Base-by-base conservation (phyloP, 1,140 invertebrate genomes). In the Drosophila orena region DNA sequence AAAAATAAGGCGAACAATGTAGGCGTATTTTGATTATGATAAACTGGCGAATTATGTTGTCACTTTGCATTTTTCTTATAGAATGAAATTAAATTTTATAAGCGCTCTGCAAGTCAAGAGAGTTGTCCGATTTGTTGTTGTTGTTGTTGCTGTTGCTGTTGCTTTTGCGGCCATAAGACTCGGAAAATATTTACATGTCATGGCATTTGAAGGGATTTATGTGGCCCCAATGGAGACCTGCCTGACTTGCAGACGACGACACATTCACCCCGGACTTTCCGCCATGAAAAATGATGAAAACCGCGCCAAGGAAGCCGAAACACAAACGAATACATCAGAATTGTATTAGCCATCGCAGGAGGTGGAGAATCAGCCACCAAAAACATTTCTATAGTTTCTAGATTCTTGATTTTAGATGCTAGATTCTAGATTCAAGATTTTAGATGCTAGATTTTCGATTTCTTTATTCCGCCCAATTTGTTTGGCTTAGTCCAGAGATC, bases 31-130 rank as follows among this genome's bases (percentile, higher is more conserved):
- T 91, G 89, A 91, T 91, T 91, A 91, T 91, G 89, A 91, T 91
- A 91, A 91, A 91, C 89, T 91, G 89, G 89, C 89, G 89, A 91
- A 91, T 91, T 91, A 91, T 91, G 89, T 91, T 91, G 89, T 91
- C 89, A 91, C 83, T 91, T 91, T 91, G 83, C 89, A 91, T 91
- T 91, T 88, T 89, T 89, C 84, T 77, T 89, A 89, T 84, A 88
- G 83, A 84, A 84, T 88, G 84, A 88, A 88, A 88, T 88, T 88
- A 89, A 89, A 79, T 89, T 89, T 89, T 88, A 89, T 84, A 88
- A 56, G 79, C 60, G 50, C 40, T 79, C 12, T 22, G 35, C 64
- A 60, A 75, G 74, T 77, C 50, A 68, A 65, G 64, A 68, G 59
- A 68, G 55, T 56, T 58, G 42, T 66, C 65, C 65, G 42, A 40